These are phyloP conservation scores for Vulpes ferrilata DNA, from an alignment of 2,113 vertebrate species.

Conservation along the genomic window DNA sequence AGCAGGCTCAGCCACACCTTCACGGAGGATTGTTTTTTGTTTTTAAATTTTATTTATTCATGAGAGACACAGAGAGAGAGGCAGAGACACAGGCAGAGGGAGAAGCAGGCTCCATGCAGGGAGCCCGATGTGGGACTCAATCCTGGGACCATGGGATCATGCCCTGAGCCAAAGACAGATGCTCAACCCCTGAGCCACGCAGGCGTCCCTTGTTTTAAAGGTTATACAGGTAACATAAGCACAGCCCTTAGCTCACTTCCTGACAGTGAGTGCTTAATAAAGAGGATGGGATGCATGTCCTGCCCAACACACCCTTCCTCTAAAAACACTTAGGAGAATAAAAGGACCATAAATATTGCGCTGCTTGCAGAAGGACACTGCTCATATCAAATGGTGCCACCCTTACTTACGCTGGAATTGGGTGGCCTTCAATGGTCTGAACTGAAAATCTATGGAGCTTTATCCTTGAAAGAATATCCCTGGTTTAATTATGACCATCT, in stretches of 20 bases:
- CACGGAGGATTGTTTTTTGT: neutral
- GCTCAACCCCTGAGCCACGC: no score
- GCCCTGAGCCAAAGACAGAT: no score
- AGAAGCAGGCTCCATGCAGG: no score
- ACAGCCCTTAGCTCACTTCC: neutral
- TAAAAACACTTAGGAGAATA: neutral
- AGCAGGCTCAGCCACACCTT: neutral
- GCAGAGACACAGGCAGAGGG: no score
- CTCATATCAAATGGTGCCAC: neutral
- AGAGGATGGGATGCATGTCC: neutral
- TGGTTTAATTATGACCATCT: neutral
- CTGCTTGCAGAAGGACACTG: neutral
- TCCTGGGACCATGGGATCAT: no score
- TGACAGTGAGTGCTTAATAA: slow-evolving; percentile 15
- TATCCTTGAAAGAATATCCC: neutral
- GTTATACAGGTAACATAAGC: neutral
- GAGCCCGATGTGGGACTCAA: no score
- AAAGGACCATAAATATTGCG: neutral
- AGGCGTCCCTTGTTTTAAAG: no score
- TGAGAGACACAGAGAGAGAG: no score
- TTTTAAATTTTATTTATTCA: no score
- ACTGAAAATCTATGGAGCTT: neutral
- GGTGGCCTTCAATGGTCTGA: neutral
- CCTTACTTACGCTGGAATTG: neutral
- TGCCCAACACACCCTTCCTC: neutral